Base-by-base conservation (phyloP, 2,888 invertebrate species). In the Endotricha flammealis region DNA sequence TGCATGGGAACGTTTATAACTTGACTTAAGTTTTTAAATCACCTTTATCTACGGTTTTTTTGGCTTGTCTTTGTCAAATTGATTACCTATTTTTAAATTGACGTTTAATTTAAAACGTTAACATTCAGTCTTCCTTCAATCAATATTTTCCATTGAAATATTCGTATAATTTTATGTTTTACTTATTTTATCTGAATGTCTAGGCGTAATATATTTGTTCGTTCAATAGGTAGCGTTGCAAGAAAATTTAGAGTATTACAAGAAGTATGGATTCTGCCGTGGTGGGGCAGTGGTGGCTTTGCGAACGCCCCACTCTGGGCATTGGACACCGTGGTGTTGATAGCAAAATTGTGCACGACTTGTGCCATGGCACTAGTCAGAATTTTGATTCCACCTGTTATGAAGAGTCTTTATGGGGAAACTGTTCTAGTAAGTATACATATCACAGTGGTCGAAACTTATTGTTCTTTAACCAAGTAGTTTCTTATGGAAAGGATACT, bases 331-430 rank as follows among this genome's bases (percentile, higher is more conserved):
- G 29, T 79, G 33, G 85, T 83, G 23, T 54, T 86, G 42, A 43
- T 80, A 1, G 61, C 75, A 33, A 86, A 86, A 38, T 44, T 86
- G 12, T 74, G 67, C 38, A 76, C 82, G 0, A 72, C 79, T 0
- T 80, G 81, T 40, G 62, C 67, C 2, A 52, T 76, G 44, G 73
- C 76, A 7, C 44, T 61, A 7, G 42, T 72, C 1, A 68, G 57
- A 33, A 48, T 78, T 3, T 39, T 86, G 0, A 67, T 85, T 25
- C 85, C 82, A 2, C 77, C 76, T 0, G 57, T 70, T 1, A 57
- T 75, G 73, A 85, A 83, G 50, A 81, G 70, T 42, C 57, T 87
- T 41, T 69, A 82, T 38, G 85, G 83, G 23, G 86, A 86, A 42
- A 86, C 85, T 33, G 67, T 86, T 16, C 47, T 86, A 64, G 83